phyloP scores from a whole-genome alignment of 2,113 vertebrate species.

The Tragelaphus buxtoni region DNA sequence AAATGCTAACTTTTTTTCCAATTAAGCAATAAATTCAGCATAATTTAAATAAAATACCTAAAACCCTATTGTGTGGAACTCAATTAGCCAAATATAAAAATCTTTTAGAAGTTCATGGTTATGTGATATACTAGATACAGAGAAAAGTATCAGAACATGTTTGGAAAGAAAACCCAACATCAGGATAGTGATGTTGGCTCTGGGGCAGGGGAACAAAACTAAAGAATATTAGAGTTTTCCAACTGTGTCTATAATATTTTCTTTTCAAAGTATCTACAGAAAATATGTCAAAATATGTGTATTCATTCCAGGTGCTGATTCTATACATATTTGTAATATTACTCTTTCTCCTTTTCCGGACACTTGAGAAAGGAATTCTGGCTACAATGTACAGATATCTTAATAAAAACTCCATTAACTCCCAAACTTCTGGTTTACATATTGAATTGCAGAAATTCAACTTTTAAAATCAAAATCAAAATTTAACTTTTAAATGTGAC shows the following conservation, averaged over 20 bases:
- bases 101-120: background rate
- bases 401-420: background rate
- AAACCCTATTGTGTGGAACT: background rate
- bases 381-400: background rate
- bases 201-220: background rate
- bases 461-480: background rate
- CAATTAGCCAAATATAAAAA: background rate
- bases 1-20: background rate
- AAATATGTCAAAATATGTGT: background rate
- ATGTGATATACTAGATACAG: background rate
- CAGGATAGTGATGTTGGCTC: background rate
- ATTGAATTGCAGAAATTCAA: background rate
- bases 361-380: background rate
- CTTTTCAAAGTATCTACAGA: background rate
- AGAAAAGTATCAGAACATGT: background rate
- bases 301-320: background rate
- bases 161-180: background rate
- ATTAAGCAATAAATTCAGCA: background rate
- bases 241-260: background rate
- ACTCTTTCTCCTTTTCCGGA: background rate
- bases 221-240: background rate
- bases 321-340: background rate
- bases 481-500: background rate
- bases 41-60: background rate
- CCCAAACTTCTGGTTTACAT: background rate